These are phyloP conservation scores for Mythimna impura DNA, from an alignment of 2,888 invertebrate genomes.

Conservation along the genomic window DNA sequence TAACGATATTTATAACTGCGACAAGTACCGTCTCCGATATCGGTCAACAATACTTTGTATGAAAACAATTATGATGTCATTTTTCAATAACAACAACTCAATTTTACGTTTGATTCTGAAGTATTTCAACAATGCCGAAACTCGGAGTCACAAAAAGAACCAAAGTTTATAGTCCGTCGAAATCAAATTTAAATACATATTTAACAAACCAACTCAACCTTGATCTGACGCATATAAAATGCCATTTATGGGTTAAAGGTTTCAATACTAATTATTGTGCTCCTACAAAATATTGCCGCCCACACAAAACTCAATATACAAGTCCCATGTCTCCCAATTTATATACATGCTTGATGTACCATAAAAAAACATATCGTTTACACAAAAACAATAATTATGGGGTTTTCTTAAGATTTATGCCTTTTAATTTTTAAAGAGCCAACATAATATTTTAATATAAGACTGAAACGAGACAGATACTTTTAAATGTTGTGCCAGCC, in stretches of 20 bases:
- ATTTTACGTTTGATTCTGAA: not conserved
- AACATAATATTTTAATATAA: constrained; percentile 8
- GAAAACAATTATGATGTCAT: constrained; percentile 15
- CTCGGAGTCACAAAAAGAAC: not conserved
- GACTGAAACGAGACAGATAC: constrained; percentile 11
- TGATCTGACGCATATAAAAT: not conserved
- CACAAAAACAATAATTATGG: constrained; percentile 47
- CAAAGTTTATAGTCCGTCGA: not conserved
- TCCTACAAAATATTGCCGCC: constrained; percentile 45
- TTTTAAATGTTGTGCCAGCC: constrained; percentile 11
- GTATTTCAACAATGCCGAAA: not conserved
- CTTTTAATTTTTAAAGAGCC: constrained; percentile 14
- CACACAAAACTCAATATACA: constrained; percentile 8
- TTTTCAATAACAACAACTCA: not conserved
- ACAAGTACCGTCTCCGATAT: constrained; percentile 39
- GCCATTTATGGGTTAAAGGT: not conserved
- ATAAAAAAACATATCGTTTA: constrained; percentile 41
- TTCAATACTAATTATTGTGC: not conserved
- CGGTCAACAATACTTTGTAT: constrained; percentile 53
- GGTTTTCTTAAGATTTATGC: constrained; percentile 44
- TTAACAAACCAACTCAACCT: not conserved
- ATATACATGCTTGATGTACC: constrained; percentile 42
- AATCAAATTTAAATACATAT: not conserved
- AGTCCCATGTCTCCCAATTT: constrained; percentile 25
- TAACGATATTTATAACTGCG: constrained; percentile 17